phyloP scores from a whole-genome alignment of 2,888 invertebrate genomes.

The Agrotis exclamationis region DNA sequence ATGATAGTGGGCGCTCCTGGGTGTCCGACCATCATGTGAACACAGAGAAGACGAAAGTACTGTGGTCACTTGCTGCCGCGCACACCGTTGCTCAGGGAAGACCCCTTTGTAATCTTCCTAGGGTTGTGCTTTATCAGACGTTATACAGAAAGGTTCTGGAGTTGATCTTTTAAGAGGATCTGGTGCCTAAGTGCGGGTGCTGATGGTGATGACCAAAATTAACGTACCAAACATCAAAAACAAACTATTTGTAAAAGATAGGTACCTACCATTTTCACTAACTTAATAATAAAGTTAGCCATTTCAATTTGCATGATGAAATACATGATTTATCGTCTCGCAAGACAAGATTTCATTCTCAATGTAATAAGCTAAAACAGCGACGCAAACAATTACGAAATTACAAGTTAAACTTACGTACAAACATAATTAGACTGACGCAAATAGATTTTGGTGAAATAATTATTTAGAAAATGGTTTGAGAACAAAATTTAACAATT shows the following conservation, averaged over 20 bases:
- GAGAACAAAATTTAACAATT: background rate
- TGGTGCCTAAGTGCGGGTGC: no score
- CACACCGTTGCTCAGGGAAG: no score
- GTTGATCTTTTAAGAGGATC: no score
- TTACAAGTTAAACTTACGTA: background rate
- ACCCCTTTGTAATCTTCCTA: no score
- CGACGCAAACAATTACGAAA: constrained; percentile 21
- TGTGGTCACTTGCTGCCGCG: no score
- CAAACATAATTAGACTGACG: constrained; percentile 3
- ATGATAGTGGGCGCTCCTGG: no score
- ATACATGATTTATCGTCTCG: background rate
- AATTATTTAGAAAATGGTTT: background rate
- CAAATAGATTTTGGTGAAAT: constrained; percentile 16
- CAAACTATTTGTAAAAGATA: background rate
- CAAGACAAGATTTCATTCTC: background rate
- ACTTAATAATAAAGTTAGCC: background rate
- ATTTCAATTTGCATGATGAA: background rate
- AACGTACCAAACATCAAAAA: background rate
- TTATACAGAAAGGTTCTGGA: no score
- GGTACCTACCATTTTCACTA: background rate
- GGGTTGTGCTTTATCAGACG: no score
- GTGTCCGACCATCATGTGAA: no score
- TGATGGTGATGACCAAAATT: no score
- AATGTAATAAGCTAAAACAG: constrained; percentile 7
- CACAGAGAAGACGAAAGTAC: no score